Evolutionary conservation across 2,113 vertebrate species (phyloP), one percentile per base, ranked within the genome.

Genomic region (Thymallus thymallus): DNA sequence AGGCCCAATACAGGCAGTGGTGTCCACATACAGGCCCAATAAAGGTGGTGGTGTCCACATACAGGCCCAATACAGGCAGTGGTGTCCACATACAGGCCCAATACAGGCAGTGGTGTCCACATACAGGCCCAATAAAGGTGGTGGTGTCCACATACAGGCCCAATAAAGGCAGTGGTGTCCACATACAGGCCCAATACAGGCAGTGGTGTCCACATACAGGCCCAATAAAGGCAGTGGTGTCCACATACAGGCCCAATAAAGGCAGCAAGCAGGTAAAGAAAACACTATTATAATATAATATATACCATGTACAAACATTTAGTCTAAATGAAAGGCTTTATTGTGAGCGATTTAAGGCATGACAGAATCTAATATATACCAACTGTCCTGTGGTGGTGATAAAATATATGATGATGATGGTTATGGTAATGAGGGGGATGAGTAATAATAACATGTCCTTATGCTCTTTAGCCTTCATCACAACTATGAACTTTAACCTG

Each of bases 271-370:
- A 51, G 14, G 46, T 51, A 3, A 60, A 14, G 18, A 6, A 60
- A 60, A 60, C 23, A 56, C 46, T 76, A 9, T 41, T 6, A 41
- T 2, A 9, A 41, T 10, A 41, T 10, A 10, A 82, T 80, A 74
- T 79, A 84, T 80, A 81, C 75, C 77, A 77, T 18, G 35, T 41
- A 41, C 35, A 41, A 73, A 63, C 55, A 63, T 5, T 76, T 81
- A 73, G 67, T 78, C 63, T 65, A 65, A 60, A 60, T 7, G 51
- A 55, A 55, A 55, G 51, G 51, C 51, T 20, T 0, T 55, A 55
- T 55, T 55, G 14, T 1, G 51, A 16, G 51, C 23, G 56, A 60
- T 18, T 20, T 56, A 4, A 56, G 51, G 61, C 61, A 26, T 63
- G 6, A 4, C 3, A 24, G 61, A 14, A 32, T 65, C 12, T 9